These are phyloP conservation scores for Entomobrya multifasciata DNA, from an alignment of 2,888 invertebrate species.

Conservation along the genomic window DNA sequence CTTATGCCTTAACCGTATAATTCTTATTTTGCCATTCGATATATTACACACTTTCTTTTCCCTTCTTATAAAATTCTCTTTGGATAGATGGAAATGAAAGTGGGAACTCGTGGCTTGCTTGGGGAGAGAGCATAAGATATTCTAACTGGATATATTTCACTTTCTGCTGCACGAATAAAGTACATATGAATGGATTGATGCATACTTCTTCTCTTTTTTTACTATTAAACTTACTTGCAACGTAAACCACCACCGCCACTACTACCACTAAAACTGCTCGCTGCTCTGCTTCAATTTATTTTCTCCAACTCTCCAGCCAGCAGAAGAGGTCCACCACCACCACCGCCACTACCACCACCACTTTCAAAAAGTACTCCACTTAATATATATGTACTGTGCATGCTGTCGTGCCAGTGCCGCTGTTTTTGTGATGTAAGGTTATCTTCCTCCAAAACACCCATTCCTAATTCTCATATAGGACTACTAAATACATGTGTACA, in stretches of 20 bases:
- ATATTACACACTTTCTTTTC: not conserved
- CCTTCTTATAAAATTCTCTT: no score
- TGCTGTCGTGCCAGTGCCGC: no score
- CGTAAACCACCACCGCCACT: not conserved
- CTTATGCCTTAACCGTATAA: no score
- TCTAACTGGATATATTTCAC: constrained; percentile 29
- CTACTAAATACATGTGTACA: no score
- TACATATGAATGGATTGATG: constrained; percentile 12
- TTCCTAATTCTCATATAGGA: not conserved
- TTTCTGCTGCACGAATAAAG: not conserved
- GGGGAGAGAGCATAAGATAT: constrained; percentile 14
- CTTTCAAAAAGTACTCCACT: not conserved
- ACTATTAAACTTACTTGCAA: not conserved
- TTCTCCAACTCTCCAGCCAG: no score
- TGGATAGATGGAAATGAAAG: not conserved
- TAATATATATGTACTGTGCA: no score
- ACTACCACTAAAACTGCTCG: not conserved
- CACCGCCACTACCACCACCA: not conserved
- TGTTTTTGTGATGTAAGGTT: not conserved
- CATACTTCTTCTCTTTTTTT: not conserved
- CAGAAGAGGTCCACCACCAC: not conserved
- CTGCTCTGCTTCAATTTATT: not conserved
- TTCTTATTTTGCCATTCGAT: not conserved
- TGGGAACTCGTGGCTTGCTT: no score
- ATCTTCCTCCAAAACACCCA: not conserved